Base-by-base conservation (phyloP, 1,140 invertebrate genomes). In the Chelonus insularis region DNA sequence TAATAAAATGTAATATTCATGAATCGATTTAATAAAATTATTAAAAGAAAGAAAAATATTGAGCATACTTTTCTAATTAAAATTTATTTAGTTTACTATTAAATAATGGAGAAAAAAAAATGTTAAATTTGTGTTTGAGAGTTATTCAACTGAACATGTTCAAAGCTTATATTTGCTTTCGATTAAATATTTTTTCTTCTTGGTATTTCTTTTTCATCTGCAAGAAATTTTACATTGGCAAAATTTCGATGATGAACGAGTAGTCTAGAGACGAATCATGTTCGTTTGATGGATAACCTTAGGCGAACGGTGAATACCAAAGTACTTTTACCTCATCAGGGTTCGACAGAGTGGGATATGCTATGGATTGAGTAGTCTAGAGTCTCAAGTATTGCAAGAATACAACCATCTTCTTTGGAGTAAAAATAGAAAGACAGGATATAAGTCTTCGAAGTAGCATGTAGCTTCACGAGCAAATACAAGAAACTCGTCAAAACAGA, bases 211-310 rank as follows among this genome's bases (percentile, higher is more conserved):
- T 23, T 54, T 50, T 18, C 23, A 21, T 21, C 37, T 39, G 8
- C 54, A 37, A 20, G 20, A 37, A 61, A 34, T 55, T 62, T 57
- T 43, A 41, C 41, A 51, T 62, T 43, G 60, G 25, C 1, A 57
- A 57, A 36, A 50, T 55, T 57, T 63, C 61, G 55, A 58, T 58
- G 61, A 63, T 45, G 48, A 43, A 57, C 32, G 47, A 58, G 61
- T n/a, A n/a, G n/a, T n/a, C 41, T 56, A 29, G 52, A 64, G 57
- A 60, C 57, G 57, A 64, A 60, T 64, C 57, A 57, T 57, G 60
- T 56, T 56, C 41, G 58, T 64, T 64, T 64, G 63, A 64, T 64
- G 63, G 63, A 64, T 64, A 60, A 64, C 63, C 63, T 51, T 20
- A 52, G 63, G 57, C 58, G 36, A 60, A 60, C 3, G 7, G 25